Percentiles rank a stretch among this genome's conserved stretches.
Evolutionary conservation across 2,888 invertebrate species (phyloP).

Genomic region (Ethmia dodecea): DNA sequence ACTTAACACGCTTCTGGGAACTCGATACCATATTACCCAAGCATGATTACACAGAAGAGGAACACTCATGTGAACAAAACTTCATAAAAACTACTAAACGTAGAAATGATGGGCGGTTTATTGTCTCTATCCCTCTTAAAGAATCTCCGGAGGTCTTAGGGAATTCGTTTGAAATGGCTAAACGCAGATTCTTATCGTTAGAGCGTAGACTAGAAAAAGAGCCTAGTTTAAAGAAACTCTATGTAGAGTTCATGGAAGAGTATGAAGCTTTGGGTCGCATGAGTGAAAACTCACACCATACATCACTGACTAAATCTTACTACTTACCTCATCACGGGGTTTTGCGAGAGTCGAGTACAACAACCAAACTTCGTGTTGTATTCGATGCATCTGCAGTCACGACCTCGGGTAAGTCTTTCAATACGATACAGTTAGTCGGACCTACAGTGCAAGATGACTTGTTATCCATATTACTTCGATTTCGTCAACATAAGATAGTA

Average conservation of each 20-base stretch:
- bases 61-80: conserved; percentile 12
- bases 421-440: conserved; percentile 12
- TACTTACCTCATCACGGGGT: too few species aligned
- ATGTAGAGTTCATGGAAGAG: too few species aligned
- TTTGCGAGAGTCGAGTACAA: too few species aligned
- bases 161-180: too few species aligned
- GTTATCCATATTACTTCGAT: conserved; percentile 8
- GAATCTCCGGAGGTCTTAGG: too few species aligned
- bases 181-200: too few species aligned
- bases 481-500: conserved; percentile 10
- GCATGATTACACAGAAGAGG: conserved; percentile 2
- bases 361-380: conserved; percentile 18
- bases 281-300: too few species aligned
- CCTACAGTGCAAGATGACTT: conserved; percentile 12
- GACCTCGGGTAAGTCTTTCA: conserved; percentile 6
- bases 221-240: too few species aligned
- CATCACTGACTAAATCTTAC: too few species aligned
- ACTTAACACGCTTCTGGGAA: conserved; percentile 5
- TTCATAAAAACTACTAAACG: conserved; percentile 12
- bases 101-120: conserved; percentile 8
- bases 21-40: conserved; percentile 1
- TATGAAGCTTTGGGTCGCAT: too few species aligned
- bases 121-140: too few species aligned
- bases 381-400: conserved; percentile 11
- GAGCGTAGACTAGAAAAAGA: too few species aligned